Conservation (phyloP, 2,888 invertebrate species). For the Orthosia incerta region DNA sequence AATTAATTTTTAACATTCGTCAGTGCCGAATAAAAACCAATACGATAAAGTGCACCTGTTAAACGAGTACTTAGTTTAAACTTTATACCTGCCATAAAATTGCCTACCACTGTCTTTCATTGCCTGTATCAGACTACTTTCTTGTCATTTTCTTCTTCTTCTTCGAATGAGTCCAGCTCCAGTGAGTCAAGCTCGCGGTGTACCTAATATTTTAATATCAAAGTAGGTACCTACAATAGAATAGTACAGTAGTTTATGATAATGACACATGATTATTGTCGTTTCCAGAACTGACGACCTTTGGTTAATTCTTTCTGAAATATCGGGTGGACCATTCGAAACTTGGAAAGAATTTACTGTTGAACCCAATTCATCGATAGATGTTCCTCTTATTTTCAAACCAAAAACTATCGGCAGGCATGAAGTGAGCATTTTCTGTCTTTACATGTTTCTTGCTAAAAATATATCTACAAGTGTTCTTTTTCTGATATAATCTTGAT, state of each 20-base stretch:
- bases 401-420: constrained; percentile 84
- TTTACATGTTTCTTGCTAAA: not conserved
- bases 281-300: constrained; percentile 82
- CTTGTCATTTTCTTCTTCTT: too few relatives aligned
- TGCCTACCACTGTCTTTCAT: too few relatives aligned
- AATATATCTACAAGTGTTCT: not conserved
- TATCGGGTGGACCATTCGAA: constrained; percentile 82
- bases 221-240: too few relatives aligned
- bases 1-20: too few relatives aligned
- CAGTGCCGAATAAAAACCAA: too few relatives aligned
- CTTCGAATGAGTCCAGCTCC: too few relatives aligned
- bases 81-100: too few relatives aligned
- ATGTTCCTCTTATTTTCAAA: constrained; percentile 85
- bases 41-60: too few relatives aligned
- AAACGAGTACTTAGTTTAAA: too few relatives aligned
- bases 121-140: too few relatives aligned
- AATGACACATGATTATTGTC: not conserved
- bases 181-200: too few relatives aligned
- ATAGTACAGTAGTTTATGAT: not conserved
- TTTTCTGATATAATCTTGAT: constrained; percentile 6
- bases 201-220: too few relatives aligned
- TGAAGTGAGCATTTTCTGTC: constrained; percentile 74
- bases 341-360: constrained; percentile 83
- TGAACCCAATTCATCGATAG: constrained; percentile 83
- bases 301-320: constrained; percentile 84